A percentile compares a stretch with the other conserved stretches of the same genome.
phyloP scores from a whole-genome alignment of 2,888 invertebrate species.

The Philopedon plagiatum region DNA sequence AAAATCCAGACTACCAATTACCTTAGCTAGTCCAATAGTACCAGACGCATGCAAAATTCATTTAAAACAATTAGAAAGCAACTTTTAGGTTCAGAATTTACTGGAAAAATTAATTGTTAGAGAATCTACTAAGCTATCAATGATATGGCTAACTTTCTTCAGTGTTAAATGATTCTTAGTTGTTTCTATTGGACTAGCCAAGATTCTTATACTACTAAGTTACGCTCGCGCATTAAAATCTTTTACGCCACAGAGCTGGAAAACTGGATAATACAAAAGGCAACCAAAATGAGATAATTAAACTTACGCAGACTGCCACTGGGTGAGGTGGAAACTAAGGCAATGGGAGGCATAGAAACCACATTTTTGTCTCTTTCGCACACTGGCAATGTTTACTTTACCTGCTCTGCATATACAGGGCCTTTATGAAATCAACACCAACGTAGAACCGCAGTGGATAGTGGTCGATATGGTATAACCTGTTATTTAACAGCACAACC shows the following conservation, averaged over 20 bases:
- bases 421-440: slow-evolving; percentile 46
- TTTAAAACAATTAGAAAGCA: too few relatives aligned
- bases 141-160: too few relatives aligned
- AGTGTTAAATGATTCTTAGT: not conserved
- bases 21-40: not conserved
- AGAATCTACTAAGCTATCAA: too few relatives aligned
- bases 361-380: slow-evolving; percentile 43
- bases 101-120: too few relatives aligned
- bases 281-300: not conserved
- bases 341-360: slow-evolving; percentile 31
- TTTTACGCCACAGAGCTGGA: slow-evolving; percentile 21
- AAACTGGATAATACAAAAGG: not conserved
- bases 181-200: not conserved
- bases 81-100: too few relatives aligned
- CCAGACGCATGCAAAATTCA: not conserved
- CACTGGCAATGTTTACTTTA: slow-evolving; percentile 46
- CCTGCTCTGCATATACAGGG: slow-evolving; percentile 47
- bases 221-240: slow-evolving; percentile 16
- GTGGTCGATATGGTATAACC: slow-evolving; percentile 44
- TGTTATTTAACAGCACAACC: slow-evolving; percentile 51
- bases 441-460: slow-evolving; percentile 39
- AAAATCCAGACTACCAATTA: slow-evolving; percentile 3
- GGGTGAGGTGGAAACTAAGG: slow-evolving; percentile 24
- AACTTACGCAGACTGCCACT: slow-evolving; percentile 27
- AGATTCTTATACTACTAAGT: not conserved